A percentile compares a stretch with the other conserved stretches of the same genome.
Conservation (phyloP, 2,113 vertebrate genomes). For the Nycticryphes semicollaris region DNA sequence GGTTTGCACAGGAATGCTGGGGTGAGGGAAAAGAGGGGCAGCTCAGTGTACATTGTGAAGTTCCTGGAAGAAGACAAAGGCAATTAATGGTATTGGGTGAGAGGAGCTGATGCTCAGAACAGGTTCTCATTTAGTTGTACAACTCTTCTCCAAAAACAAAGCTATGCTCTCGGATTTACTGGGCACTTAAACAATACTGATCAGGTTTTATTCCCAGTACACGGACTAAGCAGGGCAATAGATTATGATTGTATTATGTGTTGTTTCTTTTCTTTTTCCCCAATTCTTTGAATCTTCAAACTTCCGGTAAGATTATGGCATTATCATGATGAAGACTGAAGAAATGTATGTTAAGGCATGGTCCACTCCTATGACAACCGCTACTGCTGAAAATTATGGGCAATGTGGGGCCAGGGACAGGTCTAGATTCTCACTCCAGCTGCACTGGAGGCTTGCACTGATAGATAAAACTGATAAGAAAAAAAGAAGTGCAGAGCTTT, state of each 20-base stretch:
- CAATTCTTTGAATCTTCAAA: not conserved
- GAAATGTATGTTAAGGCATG: not conserved
- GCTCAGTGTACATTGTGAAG: fast-evolving
- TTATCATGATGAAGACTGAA: not conserved
- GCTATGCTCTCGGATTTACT: not conserved
- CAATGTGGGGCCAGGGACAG: not conserved
- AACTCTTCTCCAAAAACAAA: not conserved
- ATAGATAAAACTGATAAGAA: not conserved
- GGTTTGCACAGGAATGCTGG: not conserved
- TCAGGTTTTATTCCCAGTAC: not conserved
- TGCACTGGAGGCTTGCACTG: not conserved
- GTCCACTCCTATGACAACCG: not conserved
- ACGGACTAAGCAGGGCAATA: not conserved
- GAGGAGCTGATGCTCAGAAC: not conserved
- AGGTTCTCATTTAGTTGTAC: not conserved
- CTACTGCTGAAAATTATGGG: not conserved
- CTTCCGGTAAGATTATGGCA: not conserved
- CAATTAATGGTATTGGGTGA: not conserved
- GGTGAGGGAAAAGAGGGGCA: not conserved
- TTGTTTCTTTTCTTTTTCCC: not conserved
- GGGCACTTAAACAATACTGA: not conserved
- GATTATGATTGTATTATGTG: not conserved
- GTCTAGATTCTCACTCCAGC: not conserved
- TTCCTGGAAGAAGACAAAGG: not conserved
- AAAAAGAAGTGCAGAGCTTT: not conserved